Evolutionary conservation across 2,888 invertebrate species (phyloP).

Genomic region (Rhogogaster chlorosoma): DNA sequence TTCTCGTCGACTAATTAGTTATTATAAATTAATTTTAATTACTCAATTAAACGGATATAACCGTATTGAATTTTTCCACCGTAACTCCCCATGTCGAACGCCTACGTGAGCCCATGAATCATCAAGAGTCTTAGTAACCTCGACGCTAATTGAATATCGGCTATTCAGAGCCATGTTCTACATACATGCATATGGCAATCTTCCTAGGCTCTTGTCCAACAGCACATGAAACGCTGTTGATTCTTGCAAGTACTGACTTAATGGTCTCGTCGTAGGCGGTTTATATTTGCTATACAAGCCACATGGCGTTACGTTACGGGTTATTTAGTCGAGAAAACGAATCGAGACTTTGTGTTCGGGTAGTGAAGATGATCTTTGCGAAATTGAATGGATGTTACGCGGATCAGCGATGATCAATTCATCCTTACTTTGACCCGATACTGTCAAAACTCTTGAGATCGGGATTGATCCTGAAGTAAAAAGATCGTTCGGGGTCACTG

Average conservation of each 20-base stretch:
- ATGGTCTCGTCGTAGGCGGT: conserved; percentile 32
- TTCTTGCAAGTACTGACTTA: background rate
- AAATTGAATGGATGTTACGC: background rate
- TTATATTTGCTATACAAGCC: conserved; percentile 11
- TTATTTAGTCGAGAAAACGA: background rate
- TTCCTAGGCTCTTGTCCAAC: conserved; percentile 7
- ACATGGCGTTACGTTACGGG: background rate
- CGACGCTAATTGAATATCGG: conserved; percentile 45
- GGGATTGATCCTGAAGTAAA: background rate
- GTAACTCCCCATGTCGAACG: background rate
- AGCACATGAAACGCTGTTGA: conserved; percentile 13
- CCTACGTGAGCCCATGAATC: conserved; percentile 37
- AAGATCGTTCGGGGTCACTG: background rate
- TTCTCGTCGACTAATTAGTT: background rate
- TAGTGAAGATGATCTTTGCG: background rate
- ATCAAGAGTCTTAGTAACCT: conserved; percentile 37
- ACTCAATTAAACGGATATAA: conserved; percentile 28
- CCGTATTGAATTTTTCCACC: conserved; percentile 22
- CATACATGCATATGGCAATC: background rate
- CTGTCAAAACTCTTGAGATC: background rate
- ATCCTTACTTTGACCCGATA: background rate
- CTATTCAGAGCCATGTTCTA: conserved; percentile 23
- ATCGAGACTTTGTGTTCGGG: background rate
- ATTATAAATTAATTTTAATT: conserved; percentile 26
- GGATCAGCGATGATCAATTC: background rate